A percentile compares a stretch with the other conserved stretches of the same genome.
Evolutionary conservation across 2,113 vertebrate species (phyloP).

Genomic region (Pituophis catenifer): DNA sequence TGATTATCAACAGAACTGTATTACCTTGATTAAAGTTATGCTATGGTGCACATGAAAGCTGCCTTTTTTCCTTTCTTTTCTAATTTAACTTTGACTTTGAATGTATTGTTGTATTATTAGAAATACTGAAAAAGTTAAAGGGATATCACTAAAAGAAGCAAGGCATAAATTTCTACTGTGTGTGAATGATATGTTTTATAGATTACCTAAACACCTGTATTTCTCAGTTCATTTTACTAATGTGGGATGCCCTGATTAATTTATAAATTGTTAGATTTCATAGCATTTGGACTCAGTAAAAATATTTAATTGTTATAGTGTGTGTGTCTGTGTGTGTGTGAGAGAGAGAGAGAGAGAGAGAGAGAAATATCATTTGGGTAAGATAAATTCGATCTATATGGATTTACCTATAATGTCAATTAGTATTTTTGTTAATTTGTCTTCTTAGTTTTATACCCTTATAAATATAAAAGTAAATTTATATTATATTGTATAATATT

Average conservation of each 20-base stretch:
- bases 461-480: not conserved
- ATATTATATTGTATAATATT: not conserved
- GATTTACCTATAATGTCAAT: not conserved
- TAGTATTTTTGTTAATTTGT: not conserved
- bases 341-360: too few species aligned
- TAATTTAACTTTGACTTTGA: not conserved
- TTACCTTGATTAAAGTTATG: not conserved
- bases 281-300: not conserved
- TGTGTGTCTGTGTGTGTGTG: too few species aligned
- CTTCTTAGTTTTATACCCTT: not conserved
- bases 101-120: not conserved
- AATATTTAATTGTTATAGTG: not conserved
- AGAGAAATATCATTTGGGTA: not conserved
- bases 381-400: not conserved
- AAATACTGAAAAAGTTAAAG: not conserved
- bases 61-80: not conserved
- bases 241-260: not conserved
- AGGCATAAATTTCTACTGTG: not conserved
- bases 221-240: not conserved
- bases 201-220: not conserved
- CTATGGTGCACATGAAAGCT: not conserved
- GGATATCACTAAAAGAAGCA: not conserved
- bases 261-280: not conserved
- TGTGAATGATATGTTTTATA: not conserved
- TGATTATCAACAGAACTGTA: not conserved